Evolutionary conservation across 2,113 vertebrate species (phyloP).

Genomic region (Phainopepla nitens): DNA sequence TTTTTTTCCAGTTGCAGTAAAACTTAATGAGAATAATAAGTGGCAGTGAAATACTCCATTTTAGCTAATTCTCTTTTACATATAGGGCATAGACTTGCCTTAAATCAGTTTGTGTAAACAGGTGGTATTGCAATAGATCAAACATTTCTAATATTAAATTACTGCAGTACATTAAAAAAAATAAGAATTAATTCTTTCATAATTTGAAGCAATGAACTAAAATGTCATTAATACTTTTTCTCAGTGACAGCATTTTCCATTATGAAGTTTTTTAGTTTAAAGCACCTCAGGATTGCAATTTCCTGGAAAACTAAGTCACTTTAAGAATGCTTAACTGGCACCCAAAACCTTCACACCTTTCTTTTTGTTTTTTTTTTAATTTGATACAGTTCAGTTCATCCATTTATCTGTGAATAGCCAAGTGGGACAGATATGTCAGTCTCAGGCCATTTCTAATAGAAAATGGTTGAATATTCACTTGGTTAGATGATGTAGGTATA

Average conservation of each 20-base stretch:
- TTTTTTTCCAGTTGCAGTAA: neutral
- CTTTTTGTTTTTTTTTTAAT: neutral
- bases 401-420: conserved; percentile 44
- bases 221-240: neutral
- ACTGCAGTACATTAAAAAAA: neutral
- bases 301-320: neutral
- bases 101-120: neutral
- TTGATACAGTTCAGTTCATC: neutral
- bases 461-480: conserved; percentile 63
- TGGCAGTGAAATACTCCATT: neutral
- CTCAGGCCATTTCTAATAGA: conserved; percentile 31
- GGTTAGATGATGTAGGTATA: conserved; percentile 60
- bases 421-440: conserved; percentile 46
- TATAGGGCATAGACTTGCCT: neutral
- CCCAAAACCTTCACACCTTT: neutral
- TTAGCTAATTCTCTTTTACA: neutral
- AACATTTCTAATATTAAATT: neutral
- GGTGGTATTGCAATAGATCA: neutral
- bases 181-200: neutral
- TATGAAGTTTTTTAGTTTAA: neutral
- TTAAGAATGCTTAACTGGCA: neutral
- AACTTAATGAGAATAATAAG: neutral
- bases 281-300: neutral
- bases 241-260: neutral
- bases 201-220: neutral